Evolutionary conservation across 2,888 invertebrate species (phyloP).

Genomic region (Apamea anceps): DNA sequence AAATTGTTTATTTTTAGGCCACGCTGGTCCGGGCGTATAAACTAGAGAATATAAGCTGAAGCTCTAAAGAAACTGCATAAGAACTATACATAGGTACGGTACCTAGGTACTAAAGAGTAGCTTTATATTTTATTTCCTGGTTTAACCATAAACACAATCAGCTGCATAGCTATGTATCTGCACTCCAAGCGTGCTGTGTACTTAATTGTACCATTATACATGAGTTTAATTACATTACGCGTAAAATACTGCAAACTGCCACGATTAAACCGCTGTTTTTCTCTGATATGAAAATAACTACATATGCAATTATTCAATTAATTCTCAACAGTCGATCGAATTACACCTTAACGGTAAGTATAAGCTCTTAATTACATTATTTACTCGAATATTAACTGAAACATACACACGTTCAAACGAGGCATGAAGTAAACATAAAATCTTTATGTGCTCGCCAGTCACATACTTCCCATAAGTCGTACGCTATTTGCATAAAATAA

Average conservation of each 20-base stretch:
- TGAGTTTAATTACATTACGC: background rate
- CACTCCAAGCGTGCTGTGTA: background rate
- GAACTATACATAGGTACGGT: background rate
- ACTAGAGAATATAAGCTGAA: background rate
- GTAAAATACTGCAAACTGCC: background rate
- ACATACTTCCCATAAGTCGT: constrained; percentile 52
- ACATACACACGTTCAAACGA: constrained; percentile 35
- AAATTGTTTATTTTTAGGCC: background rate
- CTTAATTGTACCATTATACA: background rate
- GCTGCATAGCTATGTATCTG: background rate
- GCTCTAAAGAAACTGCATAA: background rate
- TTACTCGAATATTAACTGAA: constrained; percentile 30
- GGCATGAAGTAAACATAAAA: constrained; percentile 44
- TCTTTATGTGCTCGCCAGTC: constrained; percentile 40
- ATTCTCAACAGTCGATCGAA: constrained; percentile 4
- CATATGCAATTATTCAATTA: background rate
- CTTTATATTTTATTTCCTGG: background rate
- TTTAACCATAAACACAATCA: background rate
- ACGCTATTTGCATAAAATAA: constrained; percentile 61
- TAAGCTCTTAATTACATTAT: constrained; percentile 31
- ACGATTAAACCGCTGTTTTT: constrained; percentile 4
- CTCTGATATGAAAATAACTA: background rate
- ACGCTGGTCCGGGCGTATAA: background rate
- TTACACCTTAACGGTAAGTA: background rate
- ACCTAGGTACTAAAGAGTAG: background rate